phyloP scores from a whole-genome alignment of 1,140 invertebrate species.

The Caenorhabditis brenneri region DNA sequence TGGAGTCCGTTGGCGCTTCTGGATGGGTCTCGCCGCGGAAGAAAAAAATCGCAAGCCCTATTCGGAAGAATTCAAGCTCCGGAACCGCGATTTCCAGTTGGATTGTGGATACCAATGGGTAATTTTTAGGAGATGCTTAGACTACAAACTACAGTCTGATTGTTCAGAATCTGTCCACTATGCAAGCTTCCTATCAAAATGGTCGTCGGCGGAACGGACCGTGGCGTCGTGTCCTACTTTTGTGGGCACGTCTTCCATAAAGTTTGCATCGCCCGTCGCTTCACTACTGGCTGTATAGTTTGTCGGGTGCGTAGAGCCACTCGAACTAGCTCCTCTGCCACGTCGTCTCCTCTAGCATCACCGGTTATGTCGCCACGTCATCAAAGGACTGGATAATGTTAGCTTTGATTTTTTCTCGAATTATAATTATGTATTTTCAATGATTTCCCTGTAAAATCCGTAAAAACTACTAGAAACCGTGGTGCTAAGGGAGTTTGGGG shows the following conservation, averaged over 20 bases:
- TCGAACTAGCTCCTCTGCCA: not conserved
- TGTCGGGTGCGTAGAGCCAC: not conserved
- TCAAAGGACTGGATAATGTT: not conserved
- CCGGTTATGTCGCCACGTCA: constrained; percentile 31
- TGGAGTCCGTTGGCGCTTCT: not conserved
- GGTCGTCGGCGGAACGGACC: not conserved
- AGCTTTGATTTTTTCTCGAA: not conserved
- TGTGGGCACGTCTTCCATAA: constrained; percentile 30
- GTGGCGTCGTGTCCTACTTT: not conserved
- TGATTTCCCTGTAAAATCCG: too few species aligned
- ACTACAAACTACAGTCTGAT: not conserved
- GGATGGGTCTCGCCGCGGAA: not conserved
- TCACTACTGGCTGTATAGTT: not conserved
- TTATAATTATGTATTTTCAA: too few species aligned
- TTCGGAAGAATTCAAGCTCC: too few species aligned
- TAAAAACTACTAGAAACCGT: too few species aligned
- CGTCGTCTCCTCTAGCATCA: not conserved
- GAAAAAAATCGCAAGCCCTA: not conserved
- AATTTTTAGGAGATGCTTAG: too few species aligned
- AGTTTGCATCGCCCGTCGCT: not conserved
- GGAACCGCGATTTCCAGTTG: not conserved
- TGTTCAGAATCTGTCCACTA: not conserved
- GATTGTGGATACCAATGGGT: constrained; percentile 35
- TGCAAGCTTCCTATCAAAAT: not conserved
- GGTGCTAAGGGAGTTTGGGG: too few species aligned